phyloP scores from a whole-genome alignment of 2,113 vertebrate genomes.

The Dryoscopus gambensis region DNA sequence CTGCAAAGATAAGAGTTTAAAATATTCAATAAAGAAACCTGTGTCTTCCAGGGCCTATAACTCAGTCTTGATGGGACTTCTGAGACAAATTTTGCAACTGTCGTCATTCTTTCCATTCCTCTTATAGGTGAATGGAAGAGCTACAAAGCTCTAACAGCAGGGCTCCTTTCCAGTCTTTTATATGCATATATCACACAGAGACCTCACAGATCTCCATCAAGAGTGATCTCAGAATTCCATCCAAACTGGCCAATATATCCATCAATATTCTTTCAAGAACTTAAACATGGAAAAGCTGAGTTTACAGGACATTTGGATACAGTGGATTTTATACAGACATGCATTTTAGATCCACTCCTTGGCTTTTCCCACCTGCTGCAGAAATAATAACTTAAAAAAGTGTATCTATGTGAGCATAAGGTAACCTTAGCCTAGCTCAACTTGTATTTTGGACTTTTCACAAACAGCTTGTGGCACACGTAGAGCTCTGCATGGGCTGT shows the following conservation, averaged over 20 bases:
- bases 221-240: not conserved
- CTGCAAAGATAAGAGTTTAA: slow-evolving; percentile 11
- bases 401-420: not conserved
- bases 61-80: not conserved
- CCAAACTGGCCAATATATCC: not conserved
- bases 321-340: not conserved
- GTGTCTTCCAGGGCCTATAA: not conserved
- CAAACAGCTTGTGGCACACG: not conserved
- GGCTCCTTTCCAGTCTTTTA: not conserved
- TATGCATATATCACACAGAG: not conserved
- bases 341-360: not conserved
- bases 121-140: not conserved
- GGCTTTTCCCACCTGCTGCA: not conserved
- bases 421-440: not conserved
- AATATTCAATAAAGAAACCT: not conserved
- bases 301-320: not conserved
- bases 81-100: not conserved
- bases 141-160: not conserved
- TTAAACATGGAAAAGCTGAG: not conserved
- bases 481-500: not conserved
- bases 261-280: not conserved
- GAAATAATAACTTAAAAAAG: not conserved
- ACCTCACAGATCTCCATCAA: not conserved
- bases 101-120: slow-evolving; percentile 24
- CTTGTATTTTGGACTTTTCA: not conserved